Percentiles rank a stretch among this genome's conserved stretches.
These are phyloP conservation scores for Thryonomys swinderianus DNA, from an alignment of 2,113 vertebrate species.

Conservation along the genomic window DNA sequence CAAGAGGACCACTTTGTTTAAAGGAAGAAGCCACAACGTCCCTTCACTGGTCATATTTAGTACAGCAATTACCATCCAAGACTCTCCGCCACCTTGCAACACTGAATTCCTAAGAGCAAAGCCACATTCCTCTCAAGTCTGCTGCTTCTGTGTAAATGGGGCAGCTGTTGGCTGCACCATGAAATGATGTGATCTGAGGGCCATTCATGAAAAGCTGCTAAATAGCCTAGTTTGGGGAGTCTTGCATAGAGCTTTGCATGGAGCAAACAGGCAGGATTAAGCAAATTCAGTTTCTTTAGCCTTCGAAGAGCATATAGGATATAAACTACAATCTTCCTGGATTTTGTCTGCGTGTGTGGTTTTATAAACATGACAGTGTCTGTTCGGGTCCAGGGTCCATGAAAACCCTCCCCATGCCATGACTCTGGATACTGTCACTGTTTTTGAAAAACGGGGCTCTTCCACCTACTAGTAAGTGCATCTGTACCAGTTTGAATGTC, in stretches of 20 bases:
- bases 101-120: constrained; percentile 27
- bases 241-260: constrained; percentile 52
- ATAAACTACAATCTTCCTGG: constrained; percentile 25
- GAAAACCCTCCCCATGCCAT: constrained; percentile 30
- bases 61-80: constrained; percentile 21
- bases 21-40: constrained; percentile 31
- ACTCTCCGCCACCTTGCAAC: background rate
- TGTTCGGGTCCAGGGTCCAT: constrained; percentile 52
- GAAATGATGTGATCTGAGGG: background rate
- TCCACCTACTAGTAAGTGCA: constrained; percentile 34
- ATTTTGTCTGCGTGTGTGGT: constrained; percentile 34
- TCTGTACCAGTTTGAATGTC: constrained; percentile 65
- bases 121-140: constrained; percentile 41
- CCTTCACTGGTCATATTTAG: background rate
- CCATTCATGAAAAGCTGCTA: constrained; percentile 72
- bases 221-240: constrained; percentile 53
- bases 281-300: background rate
- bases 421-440: constrained; percentile 45
- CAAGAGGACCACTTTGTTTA: constrained; percentile 22
- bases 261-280: constrained; percentile 41
- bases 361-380: constrained; percentile 49
- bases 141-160: constrained; percentile 45
- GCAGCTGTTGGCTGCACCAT: constrained; percentile 3
- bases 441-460: constrained; percentile 60
- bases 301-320: constrained; percentile 22